phyloP scores from a whole-genome alignment of 30 jellyfish, hydroid and myxozoan genomes.

The Aurelia aurita complex sp. Pacific region DNA sequence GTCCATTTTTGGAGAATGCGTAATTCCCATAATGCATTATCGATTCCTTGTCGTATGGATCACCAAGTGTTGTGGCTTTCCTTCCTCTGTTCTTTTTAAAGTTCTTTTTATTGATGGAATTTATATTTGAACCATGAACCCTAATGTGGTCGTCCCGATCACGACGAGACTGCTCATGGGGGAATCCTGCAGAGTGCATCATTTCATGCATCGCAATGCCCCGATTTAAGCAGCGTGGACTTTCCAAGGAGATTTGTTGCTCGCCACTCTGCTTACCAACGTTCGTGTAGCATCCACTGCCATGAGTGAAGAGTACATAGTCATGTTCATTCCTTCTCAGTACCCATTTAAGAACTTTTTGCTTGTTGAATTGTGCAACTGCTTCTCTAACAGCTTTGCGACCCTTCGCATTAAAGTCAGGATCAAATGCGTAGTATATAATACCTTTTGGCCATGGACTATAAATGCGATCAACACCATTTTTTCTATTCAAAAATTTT shows the following conservation, averaged over 20 bases:
- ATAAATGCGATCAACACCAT: too few species aligned
- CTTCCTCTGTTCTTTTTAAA: slow-evolving; percentile 83
- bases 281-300: slow-evolving; percentile 84
- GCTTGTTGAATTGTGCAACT: slow-evolving; percentile 62
- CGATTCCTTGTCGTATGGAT: slow-evolving; percentile 74
- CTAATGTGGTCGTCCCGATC: slow-evolving; percentile 38
- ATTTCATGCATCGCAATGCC: slow-evolving; percentile 92
- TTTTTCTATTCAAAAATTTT: too few species aligned
- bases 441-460: too few species aligned
- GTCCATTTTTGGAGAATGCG: neutral
- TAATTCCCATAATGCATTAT: slow-evolving; percentile 95
- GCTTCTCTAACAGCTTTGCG: slow-evolving; percentile 53
- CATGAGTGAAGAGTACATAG: slow-evolving; percentile 72
- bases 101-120: slow-evolving; percentile 54
- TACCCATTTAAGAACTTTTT: slow-evolving; percentile 75
- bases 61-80: slow-evolving; percentile 79
- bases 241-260: slow-evolving; percentile 76
- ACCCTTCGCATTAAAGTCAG: neutral
- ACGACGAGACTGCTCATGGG: slow-evolving; percentile 57
- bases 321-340: slow-evolving; percentile 67
- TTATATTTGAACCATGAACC: slow-evolving; percentile 13
- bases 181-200: slow-evolving; percentile 82
- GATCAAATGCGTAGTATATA: too few species aligned
- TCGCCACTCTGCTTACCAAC: slow-evolving; percentile 89
- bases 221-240: slow-evolving; percentile 60